These are phyloP conservation scores for Platypus cylindrus DNA, from an alignment of 2,888 invertebrate species.

Conservation along the genomic window DNA sequence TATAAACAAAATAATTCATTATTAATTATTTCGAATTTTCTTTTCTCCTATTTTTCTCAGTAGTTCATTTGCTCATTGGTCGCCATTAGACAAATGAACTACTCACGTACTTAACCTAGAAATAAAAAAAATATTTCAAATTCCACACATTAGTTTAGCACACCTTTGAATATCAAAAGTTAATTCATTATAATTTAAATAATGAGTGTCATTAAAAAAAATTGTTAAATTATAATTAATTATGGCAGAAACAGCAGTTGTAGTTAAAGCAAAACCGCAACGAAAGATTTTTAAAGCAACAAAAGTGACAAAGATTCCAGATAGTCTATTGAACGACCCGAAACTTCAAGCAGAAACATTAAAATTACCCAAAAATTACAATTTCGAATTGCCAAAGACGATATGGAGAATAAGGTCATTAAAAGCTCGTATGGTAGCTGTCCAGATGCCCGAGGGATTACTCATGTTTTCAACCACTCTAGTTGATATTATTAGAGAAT, in stretches of 20 bases:
- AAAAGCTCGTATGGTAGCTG: slow-evolving; percentile 76
- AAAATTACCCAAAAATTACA: slow-evolving; percentile 83
- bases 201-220: slow-evolving; percentile 1
- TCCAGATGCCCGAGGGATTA: slow-evolving; percentile 96
- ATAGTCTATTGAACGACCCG: slow-evolving; percentile 62
- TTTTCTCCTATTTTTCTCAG: too few relatives aligned
- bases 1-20: too few relatives aligned
- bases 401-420: slow-evolving; percentile 86
- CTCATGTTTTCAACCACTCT: slow-evolving; percentile 86
- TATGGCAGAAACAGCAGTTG: slow-evolving; percentile 37
- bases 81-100: slow-evolving; percentile 14
- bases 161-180: slow-evolving; percentile 2
- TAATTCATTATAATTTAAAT: slow-evolving; percentile 1
- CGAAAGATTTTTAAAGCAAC: slow-evolving; percentile 67
- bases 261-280: slow-evolving; percentile 66
- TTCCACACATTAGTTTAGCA: slow-evolving; percentile 1
- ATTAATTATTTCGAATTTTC: too few relatives aligned
- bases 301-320: slow-evolving; percentile 69
- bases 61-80: too few relatives aligned
- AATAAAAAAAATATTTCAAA: too few relatives aligned
- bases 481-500: slow-evolving; percentile 76
- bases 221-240: not conserved
- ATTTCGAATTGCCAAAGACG: slow-evolving; percentile 96
- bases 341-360: slow-evolving; percentile 58
- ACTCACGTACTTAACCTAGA: slow-evolving; percentile 14